Base-by-base conservation (phyloP, 2,888 invertebrate species). In the Athetis lepigone region DNA sequence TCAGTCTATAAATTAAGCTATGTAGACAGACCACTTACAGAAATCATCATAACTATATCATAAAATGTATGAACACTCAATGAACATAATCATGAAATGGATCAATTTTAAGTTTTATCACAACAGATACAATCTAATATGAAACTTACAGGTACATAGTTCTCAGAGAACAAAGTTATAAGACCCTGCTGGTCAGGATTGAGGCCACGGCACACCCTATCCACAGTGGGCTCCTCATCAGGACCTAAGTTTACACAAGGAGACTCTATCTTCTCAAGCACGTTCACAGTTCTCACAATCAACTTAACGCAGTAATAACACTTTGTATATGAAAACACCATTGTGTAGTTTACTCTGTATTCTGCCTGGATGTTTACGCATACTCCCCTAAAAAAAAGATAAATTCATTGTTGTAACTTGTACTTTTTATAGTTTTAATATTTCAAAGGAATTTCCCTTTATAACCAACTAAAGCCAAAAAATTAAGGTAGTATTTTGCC, bases 281-380 rank as follows among this genome's bases (percentile, higher is more conserved):
- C 97, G 95, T 98, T 98, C 0, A 98, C 96, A 6, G 98, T 98
- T 45, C 98, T 95, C 3, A 98, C 97, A 54, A 98, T 93, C 8
- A 98, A 95, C 82, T 98, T 97, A 0, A 98, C 97, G 90, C 98
- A 98, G 78, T 97, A 97, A 85, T 97, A 98, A 85, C 98, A 98
- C 49, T 95, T 93, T 25, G 95, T 95, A 73, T 95, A 94, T 73
- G 95, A 96, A 80, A 98, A 98, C 1, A 98, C 97, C 92, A 98
- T 97, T 0, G 98, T 98, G 85, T 98, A 98, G 89, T 98, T 98
- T 0, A 97, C 97, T 84, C 97, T 96, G 78, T 93, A 96, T 79
- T 97, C 97, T 83, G 97, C 97, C 81, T 96, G 94, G 71, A 97
- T 96, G 72, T 96, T 96, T 6, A 98, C 95, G 86, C 98, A 98